Evolutionary conservation across 2,113 vertebrate genomes (phyloP).

Genomic region (Ptilorrhoa leucosticta): DNA sequence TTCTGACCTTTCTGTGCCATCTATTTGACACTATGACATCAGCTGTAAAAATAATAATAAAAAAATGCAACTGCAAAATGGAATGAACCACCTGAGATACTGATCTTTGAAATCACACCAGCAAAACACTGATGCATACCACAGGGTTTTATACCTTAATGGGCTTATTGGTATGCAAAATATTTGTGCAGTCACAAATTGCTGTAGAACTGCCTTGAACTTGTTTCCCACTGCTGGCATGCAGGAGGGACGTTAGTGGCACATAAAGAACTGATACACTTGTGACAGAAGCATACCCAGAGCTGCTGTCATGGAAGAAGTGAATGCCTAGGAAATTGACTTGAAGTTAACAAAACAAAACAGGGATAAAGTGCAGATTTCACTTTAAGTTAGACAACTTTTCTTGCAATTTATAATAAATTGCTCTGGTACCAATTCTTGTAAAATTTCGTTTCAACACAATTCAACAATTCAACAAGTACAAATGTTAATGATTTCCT

Average conservation of each 20-base stretch:
- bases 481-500: conserved; percentile 27
- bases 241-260: neutral
- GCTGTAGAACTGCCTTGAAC: neutral
- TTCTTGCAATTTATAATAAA: conserved; percentile 7
- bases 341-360: conserved; percentile 34
- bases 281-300: neutral
- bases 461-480: neutral
- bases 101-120: neutral
- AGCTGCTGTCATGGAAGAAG: neutral
- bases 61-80: neutral
- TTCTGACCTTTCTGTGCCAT: neutral
- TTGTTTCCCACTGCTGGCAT: neutral
- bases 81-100: neutral
- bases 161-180: neutral
- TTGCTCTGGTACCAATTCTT: neutral
- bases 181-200: neutral
- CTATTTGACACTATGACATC: neutral
- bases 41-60: neutral
- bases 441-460: conserved; percentile 13
- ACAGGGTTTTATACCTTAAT: neutral
- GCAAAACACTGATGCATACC: neutral
- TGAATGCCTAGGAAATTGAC: conserved; percentile 12
- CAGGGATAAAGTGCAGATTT: neutral
- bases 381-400: conserved; percentile 11
- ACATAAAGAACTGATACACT: neutral